phyloP scores from a whole-genome alignment of 2,113 vertebrate genomes.

The Odobenus rosmarus region DNA sequence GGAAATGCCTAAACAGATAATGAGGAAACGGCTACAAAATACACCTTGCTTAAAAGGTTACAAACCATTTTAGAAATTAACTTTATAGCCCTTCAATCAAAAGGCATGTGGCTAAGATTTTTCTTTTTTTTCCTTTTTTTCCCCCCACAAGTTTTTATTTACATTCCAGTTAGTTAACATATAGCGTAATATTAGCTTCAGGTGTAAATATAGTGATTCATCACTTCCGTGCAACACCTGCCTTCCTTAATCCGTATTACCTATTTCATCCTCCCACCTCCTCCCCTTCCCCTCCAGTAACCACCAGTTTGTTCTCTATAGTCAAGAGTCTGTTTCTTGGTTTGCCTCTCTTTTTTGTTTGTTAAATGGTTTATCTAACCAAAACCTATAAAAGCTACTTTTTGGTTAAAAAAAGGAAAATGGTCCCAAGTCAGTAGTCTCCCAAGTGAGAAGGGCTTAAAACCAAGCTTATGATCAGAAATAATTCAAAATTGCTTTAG shows the following conservation, averaged over 20 bases:
- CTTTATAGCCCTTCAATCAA: not conserved
- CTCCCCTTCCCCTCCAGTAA: not conserved
- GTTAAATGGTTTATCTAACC: not conserved
- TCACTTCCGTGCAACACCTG: not conserved
- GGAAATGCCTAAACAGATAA: not conserved
- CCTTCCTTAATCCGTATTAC: not conserved
- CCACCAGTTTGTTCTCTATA: not conserved
- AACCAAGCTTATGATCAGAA: not conserved
- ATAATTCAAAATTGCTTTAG: not conserved
- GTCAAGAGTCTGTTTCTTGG: not conserved
- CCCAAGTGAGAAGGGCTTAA: not conserved
- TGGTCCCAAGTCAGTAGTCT: not conserved
- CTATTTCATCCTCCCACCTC: not conserved
- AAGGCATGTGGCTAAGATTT: not conserved
- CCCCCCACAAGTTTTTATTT: not conserved
- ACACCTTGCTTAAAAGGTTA: not conserved
- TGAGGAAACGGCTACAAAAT: not conserved
- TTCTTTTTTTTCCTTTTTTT: not conserved
- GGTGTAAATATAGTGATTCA: not conserved
- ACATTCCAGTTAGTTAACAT: not conserved
- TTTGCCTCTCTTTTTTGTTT: not conserved
- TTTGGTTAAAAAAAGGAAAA: conserved; percentile 9
- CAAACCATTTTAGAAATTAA: not conserved
- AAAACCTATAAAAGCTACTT: not conserved
- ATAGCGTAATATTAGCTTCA: not conserved